Evolutionary conservation across 2,113 vertebrate genomes (phyloP).

Genomic region (Istiophorus platypterus): DNA sequence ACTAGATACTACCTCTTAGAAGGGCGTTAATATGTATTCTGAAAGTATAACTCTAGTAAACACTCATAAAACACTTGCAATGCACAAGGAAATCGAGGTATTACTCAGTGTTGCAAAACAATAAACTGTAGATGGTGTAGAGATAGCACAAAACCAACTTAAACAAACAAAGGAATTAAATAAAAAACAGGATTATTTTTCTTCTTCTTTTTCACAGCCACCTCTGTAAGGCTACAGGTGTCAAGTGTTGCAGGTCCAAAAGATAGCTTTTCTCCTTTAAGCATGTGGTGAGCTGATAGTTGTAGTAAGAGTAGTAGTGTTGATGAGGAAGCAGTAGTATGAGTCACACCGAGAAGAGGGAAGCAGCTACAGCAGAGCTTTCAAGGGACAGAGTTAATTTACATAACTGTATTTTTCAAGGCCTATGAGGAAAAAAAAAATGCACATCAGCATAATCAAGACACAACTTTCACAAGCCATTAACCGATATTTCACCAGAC

Average conservation of each 20-base stretch:
- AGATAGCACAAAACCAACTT: neutral
- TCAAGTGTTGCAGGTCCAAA: neutral
- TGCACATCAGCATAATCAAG: conserved; percentile 70
- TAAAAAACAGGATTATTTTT: too few species aligned
- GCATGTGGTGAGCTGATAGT: neutral
- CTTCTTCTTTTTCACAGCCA: neutral
- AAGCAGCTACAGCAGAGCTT: conserved; percentile 65
- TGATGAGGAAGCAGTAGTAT: conserved; percentile 72
- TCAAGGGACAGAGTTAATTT: conserved; percentile 66
- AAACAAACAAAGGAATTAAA: too few species aligned
- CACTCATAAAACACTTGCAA: neutral
- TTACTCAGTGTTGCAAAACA: neutral
- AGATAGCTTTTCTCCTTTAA: conserved; percentile 1
- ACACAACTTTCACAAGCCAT: conserved; percentile 78
- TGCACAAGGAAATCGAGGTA: neutral
- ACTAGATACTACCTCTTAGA: neutral
- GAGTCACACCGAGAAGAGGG: conserved; percentile 72
- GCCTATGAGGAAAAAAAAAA: conserved; percentile 1
- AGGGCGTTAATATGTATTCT: neutral
- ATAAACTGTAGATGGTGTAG: neutral
- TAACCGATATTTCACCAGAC: conserved; percentile 71
- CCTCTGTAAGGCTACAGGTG: neutral
- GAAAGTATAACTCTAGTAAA: neutral
- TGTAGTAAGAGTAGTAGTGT: conserved; percentile 53
- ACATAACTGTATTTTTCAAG: conserved; percentile 65